phyloP scores from a whole-genome alignment of 2,113 vertebrate species.

The Rafetus swinhoei region DNA sequence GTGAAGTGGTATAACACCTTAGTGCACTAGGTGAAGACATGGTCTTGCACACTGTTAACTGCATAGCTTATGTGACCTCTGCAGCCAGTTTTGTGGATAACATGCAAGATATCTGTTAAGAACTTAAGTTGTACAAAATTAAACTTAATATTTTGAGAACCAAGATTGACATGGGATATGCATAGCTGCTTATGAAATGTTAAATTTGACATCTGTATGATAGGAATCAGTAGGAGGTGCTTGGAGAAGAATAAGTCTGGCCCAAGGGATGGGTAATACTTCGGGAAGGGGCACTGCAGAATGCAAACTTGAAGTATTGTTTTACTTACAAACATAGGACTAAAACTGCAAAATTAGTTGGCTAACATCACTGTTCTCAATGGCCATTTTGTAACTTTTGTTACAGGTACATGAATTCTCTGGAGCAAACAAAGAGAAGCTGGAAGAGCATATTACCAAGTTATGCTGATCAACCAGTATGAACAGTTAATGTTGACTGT shows the following conservation, averaged over 20 bases:
- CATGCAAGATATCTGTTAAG: background rate
- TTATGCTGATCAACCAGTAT: conserved; percentile 55
- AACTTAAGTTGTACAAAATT: background rate
- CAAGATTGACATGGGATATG: background rate
- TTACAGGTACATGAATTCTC: conserved; percentile 83
- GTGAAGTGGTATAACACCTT: background rate
- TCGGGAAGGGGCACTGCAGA: background rate
- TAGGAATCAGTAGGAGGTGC: background rate
- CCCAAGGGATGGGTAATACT: background rate
- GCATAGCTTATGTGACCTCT: background rate
- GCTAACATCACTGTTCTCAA: background rate
- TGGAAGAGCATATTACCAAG: conserved; percentile 80
- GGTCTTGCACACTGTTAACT: background rate
- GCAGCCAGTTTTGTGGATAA: background rate
- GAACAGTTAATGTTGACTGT: conserved; percentile 43
- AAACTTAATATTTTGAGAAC: background rate
- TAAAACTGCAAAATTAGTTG: background rate
- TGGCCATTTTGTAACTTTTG: background rate
- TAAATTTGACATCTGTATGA: background rate
- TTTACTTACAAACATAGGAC: no score
- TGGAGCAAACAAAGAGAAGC: conserved; percentile 82
- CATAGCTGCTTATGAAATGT: background rate
- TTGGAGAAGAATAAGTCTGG: background rate
- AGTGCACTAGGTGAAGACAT: background rate
- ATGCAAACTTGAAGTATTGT: background rate